Conservation (phyloP, 2,888 invertebrate species). For the Cantharis flavilabris region DNA sequence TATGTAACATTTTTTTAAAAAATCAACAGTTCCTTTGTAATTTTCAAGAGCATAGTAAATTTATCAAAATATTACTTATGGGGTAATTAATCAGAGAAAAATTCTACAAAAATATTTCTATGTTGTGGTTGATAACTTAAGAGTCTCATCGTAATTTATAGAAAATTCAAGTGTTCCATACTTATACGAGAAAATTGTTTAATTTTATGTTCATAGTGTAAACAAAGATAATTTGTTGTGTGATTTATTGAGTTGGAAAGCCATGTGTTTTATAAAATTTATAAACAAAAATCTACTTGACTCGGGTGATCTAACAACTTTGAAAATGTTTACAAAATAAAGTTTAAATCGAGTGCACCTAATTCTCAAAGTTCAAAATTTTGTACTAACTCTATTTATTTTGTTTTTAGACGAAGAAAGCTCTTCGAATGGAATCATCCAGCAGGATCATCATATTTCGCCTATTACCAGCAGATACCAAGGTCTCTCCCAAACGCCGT, state of each 20-base stretch:
- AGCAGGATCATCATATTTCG: slow-evolving; percentile 14
- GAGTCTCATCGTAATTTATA: background rate
- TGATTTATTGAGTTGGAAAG: slow-evolving; percentile 36
- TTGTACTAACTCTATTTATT: background rate
- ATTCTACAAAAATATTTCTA: background rate
- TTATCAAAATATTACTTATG: background rate
- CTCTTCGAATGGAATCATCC: slow-evolving; percentile 33
- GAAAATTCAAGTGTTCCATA: background rate
- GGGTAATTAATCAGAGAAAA: background rate
- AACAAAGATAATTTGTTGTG: slow-evolving; percentile 36
- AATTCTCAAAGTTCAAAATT: background rate
- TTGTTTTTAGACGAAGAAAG: slow-evolving; percentile 47
- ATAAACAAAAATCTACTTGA: slow-evolving; percentile 33
- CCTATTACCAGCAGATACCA: slow-evolving; percentile 45
- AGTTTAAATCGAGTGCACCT: background rate
- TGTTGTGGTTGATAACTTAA: background rate
- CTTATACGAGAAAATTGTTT: slow-evolving; percentile 12
- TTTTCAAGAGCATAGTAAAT: background rate
- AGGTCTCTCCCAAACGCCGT: slow-evolving; percentile 40
- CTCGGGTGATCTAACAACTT: slow-evolving; percentile 12
- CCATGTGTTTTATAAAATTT: slow-evolving; percentile 34
- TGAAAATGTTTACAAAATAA: slow-evolving; percentile 33
- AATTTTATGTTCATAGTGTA: slow-evolving; percentile 21
- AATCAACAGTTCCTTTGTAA: slow-evolving; percentile 8
- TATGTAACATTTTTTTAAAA: slow-evolving; percentile 3